Evolutionary conservation across 2,113 vertebrate genomes (phyloP).

Genomic region (Isurus oxyrinchus): DNA sequence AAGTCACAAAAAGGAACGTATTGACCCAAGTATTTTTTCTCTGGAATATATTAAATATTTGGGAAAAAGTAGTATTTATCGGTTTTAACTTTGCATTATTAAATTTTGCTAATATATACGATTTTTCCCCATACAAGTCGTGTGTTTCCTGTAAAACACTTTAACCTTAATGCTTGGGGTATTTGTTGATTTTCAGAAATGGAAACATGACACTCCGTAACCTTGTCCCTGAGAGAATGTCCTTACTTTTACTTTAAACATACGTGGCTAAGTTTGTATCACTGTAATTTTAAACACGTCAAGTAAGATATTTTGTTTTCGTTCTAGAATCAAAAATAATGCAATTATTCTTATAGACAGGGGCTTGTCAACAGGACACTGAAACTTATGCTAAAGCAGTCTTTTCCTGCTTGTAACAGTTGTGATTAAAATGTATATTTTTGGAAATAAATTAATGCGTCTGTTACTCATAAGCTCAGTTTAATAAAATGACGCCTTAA

Average conservation of each 20-base stretch:
- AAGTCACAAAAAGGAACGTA: neutral
- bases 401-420: neutral
- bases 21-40: neutral
- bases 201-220: neutral
- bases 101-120: neutral
- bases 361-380: neutral
- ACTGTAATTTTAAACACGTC: neutral
- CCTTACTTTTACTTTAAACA: neutral
- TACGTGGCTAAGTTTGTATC: too few relatives aligned
- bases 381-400: neutral
- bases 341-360: neutral
- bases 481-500: neutral
- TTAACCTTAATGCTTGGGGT: neutral
- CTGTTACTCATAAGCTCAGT: neutral
- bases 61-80: conserved; percentile 51
- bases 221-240: neutral
- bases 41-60: neutral
- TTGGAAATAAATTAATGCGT: neutral
- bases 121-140: neutral
- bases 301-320: neutral
- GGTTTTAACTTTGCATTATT: neutral
- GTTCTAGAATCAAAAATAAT: neutral
- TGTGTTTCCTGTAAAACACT: neutral
- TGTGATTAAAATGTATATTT: neutral
- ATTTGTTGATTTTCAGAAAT: neutral